Conservation (phyloP, 1,140 invertebrate genomes). For the Subanguina moxae region DNA sequence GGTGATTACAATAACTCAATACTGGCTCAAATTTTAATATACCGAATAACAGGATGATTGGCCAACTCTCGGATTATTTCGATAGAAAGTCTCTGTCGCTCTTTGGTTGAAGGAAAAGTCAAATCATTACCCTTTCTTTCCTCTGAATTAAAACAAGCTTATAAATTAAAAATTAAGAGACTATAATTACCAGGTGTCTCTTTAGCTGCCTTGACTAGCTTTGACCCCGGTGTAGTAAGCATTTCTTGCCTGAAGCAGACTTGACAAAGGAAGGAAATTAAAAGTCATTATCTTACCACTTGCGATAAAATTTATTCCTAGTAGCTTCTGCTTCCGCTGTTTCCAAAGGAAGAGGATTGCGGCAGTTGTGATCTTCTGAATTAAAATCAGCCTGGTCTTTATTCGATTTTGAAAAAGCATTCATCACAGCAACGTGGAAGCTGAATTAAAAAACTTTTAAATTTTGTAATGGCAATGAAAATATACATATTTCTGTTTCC, state of each 20-base stretch:
- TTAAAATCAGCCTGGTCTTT: slow-evolving; percentile 51
- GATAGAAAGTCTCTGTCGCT: slow-evolving; percentile 78
- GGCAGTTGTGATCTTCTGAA: slow-evolving; percentile 2
- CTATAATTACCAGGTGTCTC: not conserved
- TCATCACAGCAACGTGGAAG: slow-evolving; percentile 79
- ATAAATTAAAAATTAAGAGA: not conserved
- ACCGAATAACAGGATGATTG: slow-evolving; percentile 72
- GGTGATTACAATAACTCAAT: too few relatives aligned
- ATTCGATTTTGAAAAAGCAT: slow-evolving; percentile 49
- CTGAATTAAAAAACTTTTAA: too few relatives aligned
- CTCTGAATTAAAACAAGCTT: not conserved
- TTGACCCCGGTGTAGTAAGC: slow-evolving; percentile 17
- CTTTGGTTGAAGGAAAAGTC: slow-evolving; percentile 54
- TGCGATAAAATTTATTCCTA: slow-evolving; percentile 32
- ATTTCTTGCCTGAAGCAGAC: slow-evolving; percentile 29
- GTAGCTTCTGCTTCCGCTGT: slow-evolving; percentile 38
- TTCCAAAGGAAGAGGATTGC: slow-evolving; percentile 18
- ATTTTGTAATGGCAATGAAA: too few relatives aligned
- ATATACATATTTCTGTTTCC: slow-evolving; percentile 82
- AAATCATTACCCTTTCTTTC: not conserved
- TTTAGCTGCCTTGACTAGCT: slow-evolving; percentile 3
- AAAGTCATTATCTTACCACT: slow-evolving; percentile 17
- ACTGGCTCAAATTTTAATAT: too few relatives aligned
- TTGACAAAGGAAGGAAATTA: too few relatives aligned
- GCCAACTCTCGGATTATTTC: slow-evolving; percentile 77